phyloP scores from a whole-genome alignment of 2,113 vertebrate species.

The Cebus imitator region DNA sequence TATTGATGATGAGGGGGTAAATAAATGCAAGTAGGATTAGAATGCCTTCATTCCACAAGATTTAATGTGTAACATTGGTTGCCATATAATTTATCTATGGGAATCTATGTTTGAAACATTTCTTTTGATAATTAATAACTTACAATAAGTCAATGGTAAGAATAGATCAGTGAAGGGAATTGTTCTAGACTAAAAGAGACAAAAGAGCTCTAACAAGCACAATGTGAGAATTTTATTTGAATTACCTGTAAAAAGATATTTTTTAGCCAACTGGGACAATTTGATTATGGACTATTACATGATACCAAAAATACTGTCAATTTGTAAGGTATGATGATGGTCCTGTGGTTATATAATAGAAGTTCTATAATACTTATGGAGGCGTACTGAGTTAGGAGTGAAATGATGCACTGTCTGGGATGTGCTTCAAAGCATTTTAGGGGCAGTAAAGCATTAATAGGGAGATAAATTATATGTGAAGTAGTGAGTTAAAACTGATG shows the following conservation, averaged over 20 bases:
- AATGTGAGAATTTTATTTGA: not conserved
- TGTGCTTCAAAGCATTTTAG: not conserved
- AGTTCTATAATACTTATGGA: not conserved
- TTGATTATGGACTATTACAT: not conserved
- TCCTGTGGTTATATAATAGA: not conserved
- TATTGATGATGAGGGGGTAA: not conserved
- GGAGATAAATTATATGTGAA: not conserved
- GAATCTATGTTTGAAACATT: not conserved
- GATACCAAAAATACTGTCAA: not conserved
- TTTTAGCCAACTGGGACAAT: not conserved
- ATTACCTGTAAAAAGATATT: not conserved
- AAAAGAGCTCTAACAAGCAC: not conserved
- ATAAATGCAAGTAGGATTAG: not conserved
- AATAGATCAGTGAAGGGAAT: not conserved
- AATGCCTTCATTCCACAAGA: not conserved
- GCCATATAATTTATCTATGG: conserved; percentile 9
- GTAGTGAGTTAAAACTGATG: not conserved
- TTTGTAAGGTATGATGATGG: conserved; percentile 22
- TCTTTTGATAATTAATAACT: conserved; percentile 42
- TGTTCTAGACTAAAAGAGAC: conserved; percentile 15
- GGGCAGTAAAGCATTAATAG: not conserved
- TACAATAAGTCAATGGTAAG: not conserved
- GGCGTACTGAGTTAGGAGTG: not conserved
- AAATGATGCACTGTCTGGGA: not conserved
- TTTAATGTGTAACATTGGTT: not conserved